A percentile compares a stretch with the other conserved stretches of the same genome.
Conservation (phyloP, 2,797 vertebrate genomes). For the Amblyraja radiata region DNA sequence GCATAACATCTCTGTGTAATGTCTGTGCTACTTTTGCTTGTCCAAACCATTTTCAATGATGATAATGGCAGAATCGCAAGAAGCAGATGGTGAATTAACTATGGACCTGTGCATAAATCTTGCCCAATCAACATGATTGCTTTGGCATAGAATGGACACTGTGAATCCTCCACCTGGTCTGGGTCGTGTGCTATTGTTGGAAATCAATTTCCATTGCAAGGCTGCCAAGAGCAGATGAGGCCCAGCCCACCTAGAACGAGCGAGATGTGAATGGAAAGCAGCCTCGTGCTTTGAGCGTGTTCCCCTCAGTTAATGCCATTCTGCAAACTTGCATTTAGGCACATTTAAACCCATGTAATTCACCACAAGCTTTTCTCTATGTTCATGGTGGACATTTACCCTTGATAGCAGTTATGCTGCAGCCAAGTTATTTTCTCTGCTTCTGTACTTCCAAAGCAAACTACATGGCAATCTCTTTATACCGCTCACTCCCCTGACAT, state of each 20-base stretch:
- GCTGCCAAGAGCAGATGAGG: background rate
- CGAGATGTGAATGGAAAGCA: background rate
- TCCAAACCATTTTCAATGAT: background rate
- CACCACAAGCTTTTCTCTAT: background rate
- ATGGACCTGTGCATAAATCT: background rate
- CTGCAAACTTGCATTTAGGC: background rate
- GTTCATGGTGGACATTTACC: too few species aligned
- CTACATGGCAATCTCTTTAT: too few species aligned
- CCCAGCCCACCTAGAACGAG: background rate
- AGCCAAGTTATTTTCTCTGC: too few species aligned
- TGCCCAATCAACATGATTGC: background rate
- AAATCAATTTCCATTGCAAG: background rate
- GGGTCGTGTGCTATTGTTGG: background rate
- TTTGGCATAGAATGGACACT: background rate
- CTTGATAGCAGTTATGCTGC: too few species aligned
- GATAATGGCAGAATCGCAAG: slow-evolving; percentile 5
- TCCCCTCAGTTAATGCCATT: background rate
- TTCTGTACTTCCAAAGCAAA: too few species aligned
- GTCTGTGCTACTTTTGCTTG: background rate
- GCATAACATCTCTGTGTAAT: too few species aligned
- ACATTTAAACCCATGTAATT: background rate
- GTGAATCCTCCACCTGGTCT: background rate
- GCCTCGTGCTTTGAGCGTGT: background rate
- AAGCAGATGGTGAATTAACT: background rate
- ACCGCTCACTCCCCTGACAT: too few species aligned